Conservation (phyloP, 2,888 invertebrate species). For the Ectobius pallidus region DNA sequence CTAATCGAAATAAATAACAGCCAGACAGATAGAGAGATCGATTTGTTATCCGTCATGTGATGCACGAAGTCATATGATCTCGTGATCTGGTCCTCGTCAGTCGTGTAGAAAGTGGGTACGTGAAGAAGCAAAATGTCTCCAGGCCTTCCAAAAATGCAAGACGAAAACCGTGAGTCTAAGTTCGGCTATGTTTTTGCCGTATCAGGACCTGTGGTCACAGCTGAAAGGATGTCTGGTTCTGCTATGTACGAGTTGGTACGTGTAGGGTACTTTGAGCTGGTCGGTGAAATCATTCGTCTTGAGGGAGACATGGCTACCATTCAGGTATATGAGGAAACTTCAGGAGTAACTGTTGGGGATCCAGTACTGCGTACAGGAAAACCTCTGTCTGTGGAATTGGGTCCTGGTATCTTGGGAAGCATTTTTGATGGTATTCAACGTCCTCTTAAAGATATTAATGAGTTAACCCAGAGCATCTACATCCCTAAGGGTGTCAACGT, state of each 20-base stretch:
- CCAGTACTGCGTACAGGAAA: conserved; percentile 98
- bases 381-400: conserved; percentile 97
- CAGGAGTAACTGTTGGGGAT: conserved; percentile 99
- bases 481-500: conserved; percentile 99
- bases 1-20: too few species aligned
- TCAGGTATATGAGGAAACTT: conserved; percentile 95
- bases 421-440: conserved; percentile 99
- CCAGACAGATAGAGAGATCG: too few species aligned
- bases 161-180: conserved; percentile 84
- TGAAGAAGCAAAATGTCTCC: conserved; percentile 46
- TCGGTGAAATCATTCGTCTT: conserved; percentile 99
- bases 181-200: conserved; percentile 97
- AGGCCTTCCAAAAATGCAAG: conserved; percentile 71
- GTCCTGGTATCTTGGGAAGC: conserved; percentile 98
- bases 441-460: conserved; percentile 95
- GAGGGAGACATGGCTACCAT: conserved; percentile 99
- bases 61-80: too few species aligned
- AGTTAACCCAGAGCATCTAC: conserved; percentile 94
- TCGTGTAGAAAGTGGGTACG: too few species aligned
- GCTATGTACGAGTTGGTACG: conserved; percentile 99
- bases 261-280: conserved; percentile 96
- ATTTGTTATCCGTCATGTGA: too few species aligned
- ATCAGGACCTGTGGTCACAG: conserved; percentile 99
- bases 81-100: too few species aligned
- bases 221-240: conserved; percentile 98